Evolutionary conservation across 64 coral and sea anemone species (phyloP), one percentile per base, ranked within the genome.

Genomic region (Actinia tenebrosa): DNA sequence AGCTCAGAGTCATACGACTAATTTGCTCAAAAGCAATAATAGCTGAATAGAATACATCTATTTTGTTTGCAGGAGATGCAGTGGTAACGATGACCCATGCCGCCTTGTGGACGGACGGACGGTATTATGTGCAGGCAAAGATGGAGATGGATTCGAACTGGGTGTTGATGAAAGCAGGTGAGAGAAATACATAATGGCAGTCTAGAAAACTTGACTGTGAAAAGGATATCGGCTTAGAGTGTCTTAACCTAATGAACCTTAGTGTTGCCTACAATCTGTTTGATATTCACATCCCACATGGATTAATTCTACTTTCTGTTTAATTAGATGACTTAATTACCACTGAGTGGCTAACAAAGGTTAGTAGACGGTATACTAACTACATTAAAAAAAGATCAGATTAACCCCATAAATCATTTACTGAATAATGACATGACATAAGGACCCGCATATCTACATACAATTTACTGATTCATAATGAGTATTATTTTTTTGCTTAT

Each of bases 61-160:
- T 37, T 37, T 1, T 37, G 30, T 14, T 66, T 75, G 3, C 77
- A 97, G 94, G 94, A 54, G 86, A 89, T 30, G 94, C 91, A 62
- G 94, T 96, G 53, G 85, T 96, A 5, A 97, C 91, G 16, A 68
- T 80, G 60, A 78, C 81, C 17, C 83, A 96, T 43, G 94, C 94
- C 50, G 88, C 84, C 7, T 54, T 96, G 81, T 96, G 94, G 94
- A 96, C 94, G 2, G 94, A 96, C 59, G 94, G 91, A 19, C 91
- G 94, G 25, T 96, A 96, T 54, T 96, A 89, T 64, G 42, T 85
- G 47, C 94, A 96, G 63, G 94, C 94, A 16, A 58, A 14, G 11
- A 96, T 96, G 94, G 80, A 96, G 82, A 86, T 96, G n/a, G 94
- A 96, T 44, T 78, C 84, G 7, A 96, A 96, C 43, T 96, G 94